These are phyloP conservation scores for Chymomyza amoena DNA, from an alignment of 2,888 invertebrate species.

Conservation along the genomic window DNA sequence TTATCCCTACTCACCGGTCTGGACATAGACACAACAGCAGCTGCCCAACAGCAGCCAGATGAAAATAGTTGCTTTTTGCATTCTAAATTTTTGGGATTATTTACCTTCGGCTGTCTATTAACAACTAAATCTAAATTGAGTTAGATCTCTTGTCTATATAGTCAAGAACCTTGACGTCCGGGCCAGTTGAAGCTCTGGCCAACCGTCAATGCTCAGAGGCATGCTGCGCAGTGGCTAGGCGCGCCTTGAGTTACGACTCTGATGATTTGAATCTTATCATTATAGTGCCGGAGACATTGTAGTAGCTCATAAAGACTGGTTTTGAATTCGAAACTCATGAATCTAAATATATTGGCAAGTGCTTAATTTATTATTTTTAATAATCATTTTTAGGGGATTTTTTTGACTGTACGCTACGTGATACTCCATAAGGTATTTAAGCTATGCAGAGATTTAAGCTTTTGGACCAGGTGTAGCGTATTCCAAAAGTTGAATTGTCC, in stretches of 20 bases:
- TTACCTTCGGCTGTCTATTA: constrained; percentile 31
- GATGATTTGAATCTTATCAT: background rate
- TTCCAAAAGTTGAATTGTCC: no score
- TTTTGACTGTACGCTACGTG: background rate
- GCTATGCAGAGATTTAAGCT: no score
- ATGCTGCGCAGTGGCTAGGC: background rate
- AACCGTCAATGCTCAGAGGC: background rate
- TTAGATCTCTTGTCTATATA: background rate
- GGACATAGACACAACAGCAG: constrained; percentile 21
- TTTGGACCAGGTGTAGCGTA: no score
- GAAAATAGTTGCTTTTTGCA: constrained; percentile 31
- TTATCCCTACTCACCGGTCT: background rate
- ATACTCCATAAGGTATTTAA: background rate
- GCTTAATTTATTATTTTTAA: background rate
- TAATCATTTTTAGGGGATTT: background rate
- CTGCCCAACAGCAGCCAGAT: constrained; percentile 36
- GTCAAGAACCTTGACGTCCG: background rate
- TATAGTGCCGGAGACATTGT: background rate
- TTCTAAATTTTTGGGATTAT: constrained; percentile 19
- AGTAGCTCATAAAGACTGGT: background rate
- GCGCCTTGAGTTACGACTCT: background rate
- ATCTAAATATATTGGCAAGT: background rate
- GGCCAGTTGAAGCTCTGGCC: background rate
- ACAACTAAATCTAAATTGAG: constrained; percentile 26
- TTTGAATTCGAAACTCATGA: background rate